Conservation (phyloP, 2,888 invertebrate genomes). For the Eurytoma adleriae region DNA sequence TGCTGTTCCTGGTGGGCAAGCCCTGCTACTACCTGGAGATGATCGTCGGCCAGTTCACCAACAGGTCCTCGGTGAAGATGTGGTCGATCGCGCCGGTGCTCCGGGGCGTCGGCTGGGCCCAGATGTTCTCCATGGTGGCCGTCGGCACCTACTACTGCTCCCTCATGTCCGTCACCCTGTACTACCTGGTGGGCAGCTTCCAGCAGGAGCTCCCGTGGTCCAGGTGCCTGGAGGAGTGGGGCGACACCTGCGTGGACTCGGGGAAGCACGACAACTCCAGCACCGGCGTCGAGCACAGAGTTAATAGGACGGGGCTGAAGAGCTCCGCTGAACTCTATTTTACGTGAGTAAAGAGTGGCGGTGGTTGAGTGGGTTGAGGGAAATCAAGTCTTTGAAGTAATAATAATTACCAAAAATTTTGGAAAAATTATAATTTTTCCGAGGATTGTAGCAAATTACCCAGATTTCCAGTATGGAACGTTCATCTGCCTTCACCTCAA, state of each 20-base stretch:
- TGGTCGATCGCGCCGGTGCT: conserved; percentile 83
- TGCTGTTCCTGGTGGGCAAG: conserved; percentile 84
- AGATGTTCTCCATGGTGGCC: conserved; percentile 75
- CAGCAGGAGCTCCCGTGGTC: conserved; percentile 76
- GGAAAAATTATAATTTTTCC: no score
- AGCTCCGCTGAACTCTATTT: conserved; percentile 73
- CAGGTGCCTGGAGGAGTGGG: conserved; percentile 73
- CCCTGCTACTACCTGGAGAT: conserved; percentile 93
- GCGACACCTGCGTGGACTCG: conserved; percentile 67
- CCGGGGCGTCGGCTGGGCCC: conserved; percentile 82
- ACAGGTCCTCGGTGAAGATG: conserved; percentile 87
- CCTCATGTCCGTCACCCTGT: conserved; percentile 77
- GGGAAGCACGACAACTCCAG: conserved; percentile 51
- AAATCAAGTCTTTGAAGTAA: no score
- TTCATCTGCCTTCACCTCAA: no score
- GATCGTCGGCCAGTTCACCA: conserved; percentile 89
- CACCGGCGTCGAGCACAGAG: not conserved
- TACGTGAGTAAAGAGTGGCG: conserved; percentile 64
- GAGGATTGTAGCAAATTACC: no score
- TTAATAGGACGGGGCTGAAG: conserved; percentile 46
- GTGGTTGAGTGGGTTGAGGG: no score
- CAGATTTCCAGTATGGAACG: no score
- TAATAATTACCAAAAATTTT: no score
- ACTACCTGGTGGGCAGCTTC: conserved; percentile 77
- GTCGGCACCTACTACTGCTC: conserved; percentile 77